phyloP scores from a whole-genome alignment of 2,888 invertebrate genomes.

The Mythimna vitellina region DNA sequence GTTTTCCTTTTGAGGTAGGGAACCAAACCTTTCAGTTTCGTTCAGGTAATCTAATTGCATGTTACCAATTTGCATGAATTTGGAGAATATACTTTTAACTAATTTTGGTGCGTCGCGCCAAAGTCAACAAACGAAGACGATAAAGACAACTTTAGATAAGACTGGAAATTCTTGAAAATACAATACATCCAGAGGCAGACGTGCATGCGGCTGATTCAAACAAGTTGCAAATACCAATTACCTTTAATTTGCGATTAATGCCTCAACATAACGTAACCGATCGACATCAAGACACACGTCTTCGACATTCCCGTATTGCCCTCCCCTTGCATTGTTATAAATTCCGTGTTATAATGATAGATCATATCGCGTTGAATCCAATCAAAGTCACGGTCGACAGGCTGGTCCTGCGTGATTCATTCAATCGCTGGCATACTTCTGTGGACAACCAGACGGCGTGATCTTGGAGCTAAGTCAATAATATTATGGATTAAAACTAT shows the following conservation, averaged over 20 bases:
- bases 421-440: constrained; percentile 32
- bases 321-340: constrained; percentile 2
- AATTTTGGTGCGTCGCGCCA: neutral
- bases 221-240: neutral
- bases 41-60: neutral
- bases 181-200: neutral
- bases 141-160: neutral
- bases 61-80: constrained; percentile 1
- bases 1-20: neutral
- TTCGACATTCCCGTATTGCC: neutral
- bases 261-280: neutral
- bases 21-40: neutral
- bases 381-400: constrained; percentile 36
- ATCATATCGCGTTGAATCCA: constrained; percentile 5
- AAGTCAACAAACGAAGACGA: neutral
- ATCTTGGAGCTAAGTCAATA: constrained; percentile 9
- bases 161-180: neutral
- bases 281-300: neutral
- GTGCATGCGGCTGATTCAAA: neutral
- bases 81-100: constrained; percentile 1
- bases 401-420: constrained; percentile 41
- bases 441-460: constrained; percentile 22
- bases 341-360: constrained; percentile 30
- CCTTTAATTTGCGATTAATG: neutral
- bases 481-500: neutral